Evolutionary conservation across 2,113 vertebrate genomes (phyloP).

Genomic region (Petrocephalus zakoni): DNA sequence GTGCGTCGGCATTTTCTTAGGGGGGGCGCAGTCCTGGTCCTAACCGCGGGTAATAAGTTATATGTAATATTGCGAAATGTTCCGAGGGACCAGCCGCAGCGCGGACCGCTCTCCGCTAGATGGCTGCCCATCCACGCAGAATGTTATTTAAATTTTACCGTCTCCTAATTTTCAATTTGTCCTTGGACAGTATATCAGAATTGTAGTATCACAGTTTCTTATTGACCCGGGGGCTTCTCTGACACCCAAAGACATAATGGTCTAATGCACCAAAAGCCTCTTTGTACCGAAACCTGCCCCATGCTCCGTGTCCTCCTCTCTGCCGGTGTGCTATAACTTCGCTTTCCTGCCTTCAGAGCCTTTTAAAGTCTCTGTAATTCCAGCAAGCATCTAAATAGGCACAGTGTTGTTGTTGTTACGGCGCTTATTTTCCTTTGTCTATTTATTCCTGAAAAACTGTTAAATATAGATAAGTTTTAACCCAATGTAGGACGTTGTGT

Average conservation of each 20-base stretch:
- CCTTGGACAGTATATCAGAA: neutral
- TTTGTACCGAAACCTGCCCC: neutral
- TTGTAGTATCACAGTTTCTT: neutral
- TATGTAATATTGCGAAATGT: neutral
- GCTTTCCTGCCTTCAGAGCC: neutral
- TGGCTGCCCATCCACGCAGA: constrained; percentile 22
- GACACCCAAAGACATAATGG: neutral
- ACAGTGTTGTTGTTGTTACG: neutral
- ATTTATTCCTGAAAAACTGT: neutral
- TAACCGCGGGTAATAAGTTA: neutral
- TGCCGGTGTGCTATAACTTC: neutral
- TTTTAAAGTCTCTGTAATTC: neutral
- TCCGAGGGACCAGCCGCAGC: neutral
- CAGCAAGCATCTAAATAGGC: neutral
- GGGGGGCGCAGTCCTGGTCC: neutral
- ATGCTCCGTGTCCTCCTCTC: neutral
- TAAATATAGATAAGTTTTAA: constrained; percentile 39
- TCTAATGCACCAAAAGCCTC: neutral
- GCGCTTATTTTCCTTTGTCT: neutral
- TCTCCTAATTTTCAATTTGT: neutral
- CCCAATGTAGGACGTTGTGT: constrained; percentile 33
- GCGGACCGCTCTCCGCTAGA: constrained; percentile 3
- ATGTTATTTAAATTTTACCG: neutral
- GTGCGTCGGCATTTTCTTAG: neutral
- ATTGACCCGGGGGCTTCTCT: neutral